Evolutionary conservation across 2,888 invertebrate genomes (phyloP), one percentile per base, ranked within the genome.

Genomic region (Cryptus armator): DNA sequence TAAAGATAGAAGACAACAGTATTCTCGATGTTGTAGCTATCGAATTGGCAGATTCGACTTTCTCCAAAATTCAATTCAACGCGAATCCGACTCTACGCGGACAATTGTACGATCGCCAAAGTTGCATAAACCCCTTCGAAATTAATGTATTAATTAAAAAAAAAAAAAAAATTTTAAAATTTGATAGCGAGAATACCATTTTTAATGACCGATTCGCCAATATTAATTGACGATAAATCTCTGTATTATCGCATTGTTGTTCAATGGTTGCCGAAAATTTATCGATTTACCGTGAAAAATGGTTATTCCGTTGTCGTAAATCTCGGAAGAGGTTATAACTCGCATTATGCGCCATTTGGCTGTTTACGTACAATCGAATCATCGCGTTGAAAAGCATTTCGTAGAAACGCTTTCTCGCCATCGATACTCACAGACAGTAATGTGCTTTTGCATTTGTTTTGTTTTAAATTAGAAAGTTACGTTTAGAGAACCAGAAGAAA

Each of bases 401-500:
- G 37, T 9, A 37, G 37, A 37, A 37, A 37, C 37, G 37, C 37
- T 3, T 1, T 37, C 37, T 37, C 37, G 37, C 37, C 37, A 37
- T 37, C 37, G 37, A 37, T 37, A 37, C 37, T 37, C 84, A 83
- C 76, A 78, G 75, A 74, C 77, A 67, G 51, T 78, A 78, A 59
- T 72, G 67, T 74, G 32, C 7, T 80, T 71, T 44, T 59, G 44
- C 77, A 44, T 53, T 70, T 16, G 56, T 19, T 59, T 71, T 43
- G 19, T 53, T 70, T 71, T 67, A 70, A 83, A 59, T 80, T 70
- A 81, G 76, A 79, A 72, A 68, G 76, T 80, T 67, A 76, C 76
- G 68, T 80, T 85, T 77, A 85, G 80, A 80, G 72, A 83, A 85
- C 64, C 72, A 53, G 76, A 67, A 85, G 59, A 85, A 64, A 19